These are phyloP conservation scores for Chinchilla lanigera DNA, from an alignment of 2,113 vertebrate species.

Conservation along the genomic window DNA sequence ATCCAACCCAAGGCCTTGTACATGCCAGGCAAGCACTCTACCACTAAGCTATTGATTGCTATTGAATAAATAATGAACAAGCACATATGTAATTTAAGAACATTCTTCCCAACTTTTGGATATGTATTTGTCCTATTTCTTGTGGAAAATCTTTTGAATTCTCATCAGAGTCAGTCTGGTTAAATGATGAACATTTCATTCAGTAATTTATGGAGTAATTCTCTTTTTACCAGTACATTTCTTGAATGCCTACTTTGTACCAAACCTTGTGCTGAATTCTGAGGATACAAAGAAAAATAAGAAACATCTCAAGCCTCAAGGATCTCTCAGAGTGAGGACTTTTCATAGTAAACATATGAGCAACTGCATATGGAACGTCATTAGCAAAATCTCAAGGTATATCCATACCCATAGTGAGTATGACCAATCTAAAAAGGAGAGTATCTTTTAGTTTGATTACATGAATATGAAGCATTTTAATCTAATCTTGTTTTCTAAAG, in stretches of 20 bases:
- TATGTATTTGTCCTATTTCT: neutral
- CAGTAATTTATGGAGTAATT: slow-evolving; percentile 26
- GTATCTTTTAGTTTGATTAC: neutral
- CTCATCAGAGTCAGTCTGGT: neutral
- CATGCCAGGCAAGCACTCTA: neutral
- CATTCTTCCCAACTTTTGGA: slow-evolving; percentile 30
- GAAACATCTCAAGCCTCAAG: neutral
- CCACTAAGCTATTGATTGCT: neutral
- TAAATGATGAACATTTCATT: slow-evolving; percentile 13
- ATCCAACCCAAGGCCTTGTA: neutral
- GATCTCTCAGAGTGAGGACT: neutral
- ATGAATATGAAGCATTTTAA: slow-evolving; percentile 45
- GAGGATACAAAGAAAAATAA: slow-evolving; percentile 34
- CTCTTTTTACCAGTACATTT: slow-evolving; percentile 20
- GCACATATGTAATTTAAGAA: neutral
- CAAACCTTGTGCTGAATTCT: neutral
- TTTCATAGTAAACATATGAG: slow-evolving; percentile 31
- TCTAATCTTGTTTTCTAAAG: slow-evolving; percentile 47
- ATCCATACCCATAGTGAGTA: neutral
- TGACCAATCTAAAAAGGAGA: neutral
- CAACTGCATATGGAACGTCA: slow-evolving; percentile 15
- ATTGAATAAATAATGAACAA: slow-evolving; percentile 43
- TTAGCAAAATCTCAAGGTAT: slow-evolving; percentile 42
- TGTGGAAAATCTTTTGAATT: neutral
- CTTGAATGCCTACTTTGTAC: neutral